A percentile compares a stretch with the other conserved stretches of the same genome.
These are phyloP conservation scores for Megalops atlanticus DNA, from an alignment of 2,113 vertebrate species.

Conservation along the genomic window DNA sequence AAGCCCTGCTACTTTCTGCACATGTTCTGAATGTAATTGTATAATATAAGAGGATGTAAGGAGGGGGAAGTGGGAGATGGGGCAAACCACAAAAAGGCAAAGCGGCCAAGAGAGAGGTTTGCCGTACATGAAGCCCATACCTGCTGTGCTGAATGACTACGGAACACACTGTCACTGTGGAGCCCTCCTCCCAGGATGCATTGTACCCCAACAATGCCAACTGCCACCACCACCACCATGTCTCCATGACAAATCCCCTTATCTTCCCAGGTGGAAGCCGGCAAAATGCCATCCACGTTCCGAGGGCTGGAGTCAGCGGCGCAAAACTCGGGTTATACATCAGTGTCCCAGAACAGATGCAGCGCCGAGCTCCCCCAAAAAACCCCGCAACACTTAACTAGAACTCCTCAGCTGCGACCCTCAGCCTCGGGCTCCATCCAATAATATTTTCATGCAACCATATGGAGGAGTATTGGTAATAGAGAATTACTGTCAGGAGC, in stretches of 20 bases:
- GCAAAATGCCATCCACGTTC: conserved; percentile 73
- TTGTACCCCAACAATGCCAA: neutral
- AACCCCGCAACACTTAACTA: conserved; percentile 77
- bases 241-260: conserved; percentile 21
- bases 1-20: no score
- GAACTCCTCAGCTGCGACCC: conserved; percentile 86
- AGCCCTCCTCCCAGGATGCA: neutral
- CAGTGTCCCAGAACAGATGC: conserved; percentile 86
- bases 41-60: no score
- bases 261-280: conserved; percentile 33
- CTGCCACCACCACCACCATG: neutral
- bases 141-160: neutral
- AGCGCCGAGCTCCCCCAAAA: conserved; percentile 42
- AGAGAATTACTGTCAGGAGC: conserved; percentile 94
- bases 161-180: no score
- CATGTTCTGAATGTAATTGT: no score
- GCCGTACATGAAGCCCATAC: neutral
- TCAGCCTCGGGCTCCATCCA: conserved; percentile 87
- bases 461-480: conserved; percentile 97
- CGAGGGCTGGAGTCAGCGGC: conserved; percentile 73
- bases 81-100: no score
- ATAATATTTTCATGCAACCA: conserved; percentile 98
- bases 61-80: no score
- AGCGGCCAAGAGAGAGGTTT: no score
- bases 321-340: conserved; percentile 83